Conservation (phyloP, 2,113 vertebrate genomes). For the Apaloderma vittatum region DNA sequence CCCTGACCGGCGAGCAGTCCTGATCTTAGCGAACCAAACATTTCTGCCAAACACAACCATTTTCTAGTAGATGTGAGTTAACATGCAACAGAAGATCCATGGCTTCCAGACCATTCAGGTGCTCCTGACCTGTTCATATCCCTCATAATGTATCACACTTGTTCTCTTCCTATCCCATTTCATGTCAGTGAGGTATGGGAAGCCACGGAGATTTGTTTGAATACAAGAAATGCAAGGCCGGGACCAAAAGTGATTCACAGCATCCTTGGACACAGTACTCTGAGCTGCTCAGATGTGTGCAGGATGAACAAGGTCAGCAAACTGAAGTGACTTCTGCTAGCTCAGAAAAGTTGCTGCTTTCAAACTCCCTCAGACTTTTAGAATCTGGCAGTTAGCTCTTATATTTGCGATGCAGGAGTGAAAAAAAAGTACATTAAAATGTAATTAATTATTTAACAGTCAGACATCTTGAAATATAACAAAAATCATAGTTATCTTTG, state of each 20-base stretch:
- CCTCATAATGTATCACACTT: background rate
- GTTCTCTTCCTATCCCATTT: background rate
- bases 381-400: background rate
- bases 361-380: background rate
- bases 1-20: no score
- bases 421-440: background rate
- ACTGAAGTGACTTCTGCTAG: background rate
- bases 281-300: fast-evolving
- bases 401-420: background rate
- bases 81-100: background rate
- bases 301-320: background rate
- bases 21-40: background rate
- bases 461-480: background rate
- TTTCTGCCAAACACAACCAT: background rate
- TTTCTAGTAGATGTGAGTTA: background rate
- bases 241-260: background rate
- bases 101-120: background rate
- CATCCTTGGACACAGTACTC: background rate
- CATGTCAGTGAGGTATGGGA: background rate
- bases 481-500: background rate
- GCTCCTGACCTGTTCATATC: background rate
- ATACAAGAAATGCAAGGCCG: background rate
- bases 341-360: background rate
- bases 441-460: background rate
- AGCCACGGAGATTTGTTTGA: background rate